A percentile compares a stretch with the other conserved stretches of the same genome.
Evolutionary conservation across 1,140 invertebrate species (phyloP).

Genomic region (roundworm (Caenorhabditis elegans)): WBcel235 BX284604.4:11934001-11934500

Average conservation of each 20-base stretch:
- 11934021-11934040: slow-evolving; percentile 49
- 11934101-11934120: slow-evolving; percentile 54
- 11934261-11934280: slow-evolving; percentile 33
- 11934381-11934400: background rate
- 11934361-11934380: slow-evolving; percentile 43
- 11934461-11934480: no score
- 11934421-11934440: no score
- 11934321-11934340: slow-evolving; percentile 50
- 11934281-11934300: slow-evolving; percentile 47
- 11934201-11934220: slow-evolving; percentile 55
- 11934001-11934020: slow-evolving; percentile 80
- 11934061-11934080: slow-evolving; percentile 51
- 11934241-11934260: slow-evolving; percentile 41
- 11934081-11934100: slow-evolving; percentile 55
- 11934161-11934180: slow-evolving; percentile 52
- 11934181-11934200: slow-evolving; percentile 53
- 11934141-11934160: slow-evolving; percentile 46
- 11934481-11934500: no score
- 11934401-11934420: no score
- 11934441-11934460: no score
- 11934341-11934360: slow-evolving; percentile 48
- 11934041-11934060: slow-evolving; percentile 46
- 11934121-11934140: slow-evolving; percentile 50
- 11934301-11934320: slow-evolving; percentile 48
- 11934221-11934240: slow-evolving; percentile 47